A percentile compares a stretch with the other conserved stretches of the same genome.
These are phyloP conservation scores for Girardinichthys multiradiatus DNA, from an alignment of 2,113 vertebrate species.

Conservation along the genomic window DNA sequence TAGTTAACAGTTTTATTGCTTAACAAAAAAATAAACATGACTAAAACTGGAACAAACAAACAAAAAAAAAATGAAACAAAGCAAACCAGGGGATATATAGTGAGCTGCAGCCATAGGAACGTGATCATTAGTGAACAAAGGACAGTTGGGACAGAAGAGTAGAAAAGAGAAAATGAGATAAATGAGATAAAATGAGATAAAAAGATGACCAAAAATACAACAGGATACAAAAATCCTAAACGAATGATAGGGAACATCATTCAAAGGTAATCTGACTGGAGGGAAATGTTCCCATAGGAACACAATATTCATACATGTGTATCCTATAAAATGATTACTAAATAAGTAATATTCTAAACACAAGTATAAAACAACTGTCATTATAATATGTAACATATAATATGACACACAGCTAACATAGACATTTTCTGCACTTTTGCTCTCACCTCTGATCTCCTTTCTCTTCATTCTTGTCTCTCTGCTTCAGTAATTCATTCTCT, in stretches of 20 bases:
- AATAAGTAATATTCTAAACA: too few relatives aligned
- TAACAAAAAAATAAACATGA: neutral
- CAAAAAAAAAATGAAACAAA: too few relatives aligned
- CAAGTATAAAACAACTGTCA: neutral
- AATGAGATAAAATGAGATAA: neutral
- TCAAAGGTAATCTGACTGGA: neutral
- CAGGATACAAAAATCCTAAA: too few relatives aligned
- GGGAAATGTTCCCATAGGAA: neutral
- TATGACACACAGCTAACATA: neutral
- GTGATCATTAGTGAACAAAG: neutral
- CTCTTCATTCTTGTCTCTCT: neutral
- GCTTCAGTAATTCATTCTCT: slow-evolving; percentile 45
- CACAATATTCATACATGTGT: neutral
- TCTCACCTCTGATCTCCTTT: neutral
- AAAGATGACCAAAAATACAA: neutral
- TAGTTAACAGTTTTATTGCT: too few relatives aligned
- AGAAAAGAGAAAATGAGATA: too few relatives aligned
- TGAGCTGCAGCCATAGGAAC: neutral
- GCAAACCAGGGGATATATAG: neutral
- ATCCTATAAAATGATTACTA: neutral
- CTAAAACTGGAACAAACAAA: neutral
- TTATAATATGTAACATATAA: neutral
- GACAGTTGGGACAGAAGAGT: neutral
- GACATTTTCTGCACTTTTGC: neutral
- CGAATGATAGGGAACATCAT: too few relatives aligned